phyloP scores from a whole-genome alignment of 37 sponge, comb jelly and placozoan species.

The Amphimedon queenslandica region DNA sequence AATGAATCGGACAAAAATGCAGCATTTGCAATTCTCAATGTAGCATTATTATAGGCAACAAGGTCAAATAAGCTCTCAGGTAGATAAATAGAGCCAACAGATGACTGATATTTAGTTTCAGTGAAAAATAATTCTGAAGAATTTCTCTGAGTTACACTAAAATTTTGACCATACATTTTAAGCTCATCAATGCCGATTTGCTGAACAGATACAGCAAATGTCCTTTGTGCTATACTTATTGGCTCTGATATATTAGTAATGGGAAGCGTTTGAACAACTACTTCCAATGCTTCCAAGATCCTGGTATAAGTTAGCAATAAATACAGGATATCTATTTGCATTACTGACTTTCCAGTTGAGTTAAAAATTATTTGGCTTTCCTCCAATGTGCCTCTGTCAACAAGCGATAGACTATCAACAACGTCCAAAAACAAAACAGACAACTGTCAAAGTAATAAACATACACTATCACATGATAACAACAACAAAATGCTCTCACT shows the following conservation, averaged over 20 bases:
- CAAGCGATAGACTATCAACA: constrained; percentile 25
- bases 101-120: neutral
- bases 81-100: neutral
- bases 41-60: too few relatives aligned
- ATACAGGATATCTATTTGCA: too few relatives aligned
- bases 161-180: neutral
- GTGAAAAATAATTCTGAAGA: neutral
- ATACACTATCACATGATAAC: neutral
- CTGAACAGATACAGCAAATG: constrained; percentile 29
- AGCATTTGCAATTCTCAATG: too few relatives aligned
- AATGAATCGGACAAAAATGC: neutral
- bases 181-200: constrained; percentile 3
- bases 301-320: too few relatives aligned
- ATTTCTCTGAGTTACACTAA: too few relatives aligned
- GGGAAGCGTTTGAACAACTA: constrained; percentile 3
- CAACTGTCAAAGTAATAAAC: constrained; percentile 3
- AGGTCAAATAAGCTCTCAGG: too few relatives aligned
- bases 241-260: constrained; percentile 9
- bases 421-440: neutral
- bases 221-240: neutral
- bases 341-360: constrained; percentile 26
- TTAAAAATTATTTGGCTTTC: constrained; percentile 13
- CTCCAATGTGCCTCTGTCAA: neutral
- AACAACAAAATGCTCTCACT: neutral
- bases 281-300: neutral